A percentile compares a stretch with the other conserved stretches of the same genome.
These are phyloP conservation scores for Ctenoplectra terminalis DNA, from an alignment of 1,140 invertebrate species.

Conservation along the genomic window DNA sequence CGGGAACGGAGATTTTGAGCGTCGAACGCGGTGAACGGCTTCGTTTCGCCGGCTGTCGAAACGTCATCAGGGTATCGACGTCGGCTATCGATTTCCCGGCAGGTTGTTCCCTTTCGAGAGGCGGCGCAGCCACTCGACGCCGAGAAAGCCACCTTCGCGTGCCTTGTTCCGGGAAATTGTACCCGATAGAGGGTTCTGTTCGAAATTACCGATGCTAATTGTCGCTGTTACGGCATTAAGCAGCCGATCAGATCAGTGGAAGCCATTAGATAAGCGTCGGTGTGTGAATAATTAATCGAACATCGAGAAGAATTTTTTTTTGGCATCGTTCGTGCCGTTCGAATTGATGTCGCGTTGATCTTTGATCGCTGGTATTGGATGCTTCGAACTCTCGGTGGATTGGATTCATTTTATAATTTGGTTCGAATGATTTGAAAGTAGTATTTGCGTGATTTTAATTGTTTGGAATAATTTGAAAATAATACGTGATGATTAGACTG, in stretches of 20 bases:
- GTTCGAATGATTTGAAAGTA: too few relatives aligned
- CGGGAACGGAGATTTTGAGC: background rate
- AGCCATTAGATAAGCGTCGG: background rate
- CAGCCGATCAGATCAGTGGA: background rate
- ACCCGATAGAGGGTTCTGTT: background rate
- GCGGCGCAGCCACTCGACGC: background rate
- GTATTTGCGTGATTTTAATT: too few relatives aligned
- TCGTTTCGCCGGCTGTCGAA: background rate
- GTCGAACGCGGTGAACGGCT: background rate
- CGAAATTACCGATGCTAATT: conserved; percentile 17
- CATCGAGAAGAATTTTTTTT: background rate
- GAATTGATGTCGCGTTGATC: too few relatives aligned
- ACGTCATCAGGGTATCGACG: conserved; percentile 20
- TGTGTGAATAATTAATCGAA: background rate
- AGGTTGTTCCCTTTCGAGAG: background rate
- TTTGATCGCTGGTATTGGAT: too few relatives aligned
- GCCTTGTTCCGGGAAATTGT: background rate
- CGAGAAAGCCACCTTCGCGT: background rate
- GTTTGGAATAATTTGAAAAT: too few relatives aligned
- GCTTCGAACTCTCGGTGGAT: too few relatives aligned
- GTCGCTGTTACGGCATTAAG: background rate
- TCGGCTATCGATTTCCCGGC: conserved; percentile 4
- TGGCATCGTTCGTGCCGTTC: too few relatives aligned
- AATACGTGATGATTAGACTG: too few relatives aligned
- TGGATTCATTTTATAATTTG: too few relatives aligned